phyloP scores from a whole-genome alignment of 2,888 invertebrate species.

The Apotomis betuletana region DNA sequence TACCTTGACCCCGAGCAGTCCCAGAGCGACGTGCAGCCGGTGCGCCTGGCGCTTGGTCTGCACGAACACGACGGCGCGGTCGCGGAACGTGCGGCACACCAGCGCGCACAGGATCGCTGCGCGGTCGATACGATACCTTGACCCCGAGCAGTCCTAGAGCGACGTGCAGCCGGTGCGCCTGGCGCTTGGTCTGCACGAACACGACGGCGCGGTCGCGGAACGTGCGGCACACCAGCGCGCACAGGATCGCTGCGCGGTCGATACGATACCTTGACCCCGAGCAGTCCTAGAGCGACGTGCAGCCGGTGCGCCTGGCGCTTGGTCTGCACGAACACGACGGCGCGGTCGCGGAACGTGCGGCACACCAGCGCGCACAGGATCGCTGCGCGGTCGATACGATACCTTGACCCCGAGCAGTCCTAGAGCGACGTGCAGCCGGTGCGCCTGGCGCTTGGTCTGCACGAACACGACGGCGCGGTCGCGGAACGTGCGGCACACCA shows the following conservation, averaged over 20 bases:
- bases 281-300: no score
- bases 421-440: constrained; percentile 87
- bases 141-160: no score
- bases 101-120: constrained; percentile 83
- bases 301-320: constrained; percentile 93
- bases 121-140: no score
- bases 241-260: no score
- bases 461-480: constrained; percentile 97
- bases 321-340: constrained; percentile 95
- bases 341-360: constrained; percentile 91
- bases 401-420: no score
- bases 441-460: constrained; percentile 97
- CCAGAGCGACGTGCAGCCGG: no score
- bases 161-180: constrained; percentile 85
- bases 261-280: no score
- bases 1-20: no score
- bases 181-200: constrained; percentile 95
- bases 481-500: constrained; percentile 90
- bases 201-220: constrained; percentile 94
- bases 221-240: constrained; percentile 88
- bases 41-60: constrained; percentile 89
- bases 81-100: constrained; percentile 89
- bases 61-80: constrained; percentile 94
- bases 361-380: constrained; percentile 92
- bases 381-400: no score